Evolutionary conservation across 2,113 vertebrate species (phyloP).

Genomic region (Crocuta crocuta): DNA sequence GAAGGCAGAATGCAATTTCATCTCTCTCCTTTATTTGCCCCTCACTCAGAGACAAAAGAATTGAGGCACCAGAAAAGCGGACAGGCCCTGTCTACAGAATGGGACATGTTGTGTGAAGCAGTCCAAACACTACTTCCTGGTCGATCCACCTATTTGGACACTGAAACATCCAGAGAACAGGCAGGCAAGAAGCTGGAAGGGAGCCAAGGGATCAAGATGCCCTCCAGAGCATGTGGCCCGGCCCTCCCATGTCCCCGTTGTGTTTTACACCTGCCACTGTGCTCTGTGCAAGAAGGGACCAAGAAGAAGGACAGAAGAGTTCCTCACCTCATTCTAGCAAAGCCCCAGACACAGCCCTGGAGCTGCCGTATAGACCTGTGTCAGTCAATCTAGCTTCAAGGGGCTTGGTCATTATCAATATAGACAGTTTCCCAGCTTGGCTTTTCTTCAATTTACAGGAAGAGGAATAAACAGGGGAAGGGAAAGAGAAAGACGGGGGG

Average conservation of each 20-base stretch:
- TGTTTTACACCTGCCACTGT: too few relatives aligned
- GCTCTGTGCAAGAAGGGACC: not conserved
- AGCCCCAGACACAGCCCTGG: not conserved
- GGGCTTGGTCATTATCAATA: not conserved
- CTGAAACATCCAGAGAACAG: not conserved
- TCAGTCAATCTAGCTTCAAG: not conserved
- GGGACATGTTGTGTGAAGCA: not conserved
- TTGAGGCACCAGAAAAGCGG: not conserved
- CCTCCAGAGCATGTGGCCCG: not conserved
- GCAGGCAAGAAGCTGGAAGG: not conserved
- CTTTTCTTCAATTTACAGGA: not conserved
- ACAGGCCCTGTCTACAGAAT: not conserved
- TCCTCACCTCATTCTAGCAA: not conserved
- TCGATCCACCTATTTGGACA: not conserved
- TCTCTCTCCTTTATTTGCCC: not conserved
- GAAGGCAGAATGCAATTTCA: not conserved
- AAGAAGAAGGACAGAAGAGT: too few relatives aligned
- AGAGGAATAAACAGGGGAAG: not conserved
- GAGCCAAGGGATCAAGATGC: not conserved
- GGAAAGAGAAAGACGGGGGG: not conserved
- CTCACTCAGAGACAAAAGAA: not conserved
- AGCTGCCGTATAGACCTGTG: fast-evolving
- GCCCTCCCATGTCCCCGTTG: too few relatives aligned
- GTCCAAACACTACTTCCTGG: not conserved
- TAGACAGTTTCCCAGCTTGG: not conserved